Conservation (phyloP, 1,140 invertebrate species). For the Bombyx mandarina region DNA sequence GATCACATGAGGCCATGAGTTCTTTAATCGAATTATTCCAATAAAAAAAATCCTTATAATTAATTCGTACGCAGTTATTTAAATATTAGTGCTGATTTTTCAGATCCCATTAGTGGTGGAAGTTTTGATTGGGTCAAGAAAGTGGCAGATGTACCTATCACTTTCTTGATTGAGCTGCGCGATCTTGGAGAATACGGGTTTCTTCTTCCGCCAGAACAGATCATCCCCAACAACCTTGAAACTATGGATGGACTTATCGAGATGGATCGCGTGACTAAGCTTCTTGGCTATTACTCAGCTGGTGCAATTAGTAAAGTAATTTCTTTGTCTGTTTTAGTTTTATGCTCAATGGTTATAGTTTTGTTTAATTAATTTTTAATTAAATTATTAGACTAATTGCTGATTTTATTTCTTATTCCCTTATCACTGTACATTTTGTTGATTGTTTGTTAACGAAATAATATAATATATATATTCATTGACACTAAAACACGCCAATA, state of each 20-base stretch:
- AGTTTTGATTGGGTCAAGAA: conserved; percentile 84
- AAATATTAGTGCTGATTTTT: conserved; percentile 4
- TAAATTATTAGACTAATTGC: neutral
- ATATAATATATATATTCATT: neutral
- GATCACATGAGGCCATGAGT: no score
- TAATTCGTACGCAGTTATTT: no score
- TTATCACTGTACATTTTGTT: neutral
- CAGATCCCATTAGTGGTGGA: conserved; percentile 69
- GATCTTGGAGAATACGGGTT: conserved; percentile 84
- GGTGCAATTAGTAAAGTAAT: conserved; percentile 14
- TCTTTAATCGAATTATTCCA: no score
- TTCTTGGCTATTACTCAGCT: conserved; percentile 30
- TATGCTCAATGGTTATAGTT: neutral
- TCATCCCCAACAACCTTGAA: conserved; percentile 80
- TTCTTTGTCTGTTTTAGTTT: neutral
- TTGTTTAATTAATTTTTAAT: neutral
- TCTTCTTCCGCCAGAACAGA: conserved; percentile 80
- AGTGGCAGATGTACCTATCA: conserved; percentile 74
- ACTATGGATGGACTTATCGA: conserved; percentile 75
- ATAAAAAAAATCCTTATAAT: no score
- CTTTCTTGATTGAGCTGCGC: conserved; percentile 77
- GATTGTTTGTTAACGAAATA: no score
- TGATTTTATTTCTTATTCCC: no score
- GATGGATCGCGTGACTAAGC: conserved; percentile 41
- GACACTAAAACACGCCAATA: neutral